Conservation (phyloP, 2,888 invertebrate genomes). For the Sabatieria punctata region DNA sequence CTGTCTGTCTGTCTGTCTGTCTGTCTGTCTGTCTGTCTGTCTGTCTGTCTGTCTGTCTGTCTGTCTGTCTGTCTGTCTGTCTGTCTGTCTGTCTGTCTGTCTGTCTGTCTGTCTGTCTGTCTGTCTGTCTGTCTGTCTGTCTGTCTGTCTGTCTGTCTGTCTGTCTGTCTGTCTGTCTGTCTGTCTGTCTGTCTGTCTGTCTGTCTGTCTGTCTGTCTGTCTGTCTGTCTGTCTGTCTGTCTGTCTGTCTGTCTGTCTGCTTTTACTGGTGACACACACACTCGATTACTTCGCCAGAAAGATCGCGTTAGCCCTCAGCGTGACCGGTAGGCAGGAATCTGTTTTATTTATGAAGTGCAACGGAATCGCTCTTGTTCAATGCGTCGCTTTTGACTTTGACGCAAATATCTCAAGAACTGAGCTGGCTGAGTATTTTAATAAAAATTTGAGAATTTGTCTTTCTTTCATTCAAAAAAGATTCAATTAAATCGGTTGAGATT, state of each 20-base stretch:
- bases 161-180: conserved; percentile 6
- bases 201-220: conserved; percentile 5
- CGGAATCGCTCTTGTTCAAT: no score
- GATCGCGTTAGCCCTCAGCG: no score
- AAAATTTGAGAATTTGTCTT: no score
- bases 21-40: conserved; percentile 9
- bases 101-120: conserved; percentile 2
- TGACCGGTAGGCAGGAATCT: no score
- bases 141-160: conserved; percentile 4
- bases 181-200: conserved; percentile 6
- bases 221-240: conserved; percentile 5
- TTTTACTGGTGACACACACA: no score
- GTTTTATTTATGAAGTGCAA: no score
- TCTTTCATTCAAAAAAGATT: no score
- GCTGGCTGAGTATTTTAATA: no score
- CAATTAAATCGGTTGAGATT: no score
- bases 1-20: conserved; percentile 7
- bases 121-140: conserved; percentile 2
- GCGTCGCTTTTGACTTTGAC: no score
- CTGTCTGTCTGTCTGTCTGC: conserved; percentile 4
- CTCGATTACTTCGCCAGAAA: no score
- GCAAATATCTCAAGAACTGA: no score
- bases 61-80: conserved; percentile 9
- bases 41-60: conserved; percentile 9
- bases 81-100: conserved; percentile 7